Percentiles rank a stretch among this genome's conserved stretches.
Conservation (phyloP, 2,888 invertebrate genomes). For the Ryuthela nishihirai region DNA sequence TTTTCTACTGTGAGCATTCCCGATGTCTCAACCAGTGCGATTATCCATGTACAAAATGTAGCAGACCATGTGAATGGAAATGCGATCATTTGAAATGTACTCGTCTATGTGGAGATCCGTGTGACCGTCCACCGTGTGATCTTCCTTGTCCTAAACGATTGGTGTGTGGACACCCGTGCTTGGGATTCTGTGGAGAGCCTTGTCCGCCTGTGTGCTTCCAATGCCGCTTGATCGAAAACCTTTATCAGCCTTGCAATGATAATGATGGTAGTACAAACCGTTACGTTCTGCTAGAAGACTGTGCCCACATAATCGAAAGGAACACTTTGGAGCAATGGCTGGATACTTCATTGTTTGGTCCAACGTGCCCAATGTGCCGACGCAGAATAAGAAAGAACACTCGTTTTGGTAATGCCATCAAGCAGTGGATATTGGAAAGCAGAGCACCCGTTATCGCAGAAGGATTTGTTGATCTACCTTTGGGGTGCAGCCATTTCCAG, state of each 20-base stretch:
- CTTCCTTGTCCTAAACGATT: slow-evolving; percentile 46
- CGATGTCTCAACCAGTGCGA: slow-evolving; percentile 45
- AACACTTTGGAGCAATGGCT: too few relatives aligned
- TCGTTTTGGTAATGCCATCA: slow-evolving; percentile 59
- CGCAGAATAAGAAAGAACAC: slow-evolving; percentile 58
- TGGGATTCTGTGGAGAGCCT: slow-evolving; percentile 67
- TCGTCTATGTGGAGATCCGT: slow-evolving; percentile 49
- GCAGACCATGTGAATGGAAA: slow-evolving; percentile 47
- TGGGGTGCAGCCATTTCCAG: too few relatives aligned
- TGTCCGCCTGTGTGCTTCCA: slow-evolving; percentile 60
- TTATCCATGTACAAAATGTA: slow-evolving; percentile 46
- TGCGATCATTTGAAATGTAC: slow-evolving; percentile 47
- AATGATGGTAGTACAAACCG: slow-evolving; percentile 12
- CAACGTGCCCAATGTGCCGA: slow-evolving; percentile 7
- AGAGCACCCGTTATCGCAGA: too few relatives aligned
- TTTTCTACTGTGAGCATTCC: slow-evolving; percentile 46
- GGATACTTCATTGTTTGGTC: too few relatives aligned
- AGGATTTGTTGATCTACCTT: too few relatives aligned
- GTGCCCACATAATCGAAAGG: too few relatives aligned
- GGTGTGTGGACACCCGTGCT: slow-evolving; percentile 62
- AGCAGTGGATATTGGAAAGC: too few relatives aligned
- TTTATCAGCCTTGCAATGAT: too few relatives aligned
- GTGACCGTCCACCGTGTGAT: slow-evolving; percentile 48
- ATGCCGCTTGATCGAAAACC: too few relatives aligned
- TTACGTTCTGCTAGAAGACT: slow-evolving; percentile 47